Conservation (phyloP, 2,113 vertebrate species). For the Prochilodus magdalenae region DNA sequence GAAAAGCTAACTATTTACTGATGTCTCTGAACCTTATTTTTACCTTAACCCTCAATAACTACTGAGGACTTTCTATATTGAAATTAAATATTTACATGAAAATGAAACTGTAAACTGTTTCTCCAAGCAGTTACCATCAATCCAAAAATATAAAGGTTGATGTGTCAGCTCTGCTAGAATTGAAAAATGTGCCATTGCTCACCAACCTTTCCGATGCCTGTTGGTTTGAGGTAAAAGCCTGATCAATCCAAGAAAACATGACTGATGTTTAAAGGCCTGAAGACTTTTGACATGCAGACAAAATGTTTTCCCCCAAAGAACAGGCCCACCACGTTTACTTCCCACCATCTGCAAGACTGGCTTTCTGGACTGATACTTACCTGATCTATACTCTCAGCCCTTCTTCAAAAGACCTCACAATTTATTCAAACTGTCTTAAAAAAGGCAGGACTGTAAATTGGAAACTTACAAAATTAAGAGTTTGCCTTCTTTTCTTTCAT, state of each 20-base stretch:
- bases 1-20: conserved; percentile 17
- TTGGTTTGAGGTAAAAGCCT: conserved; percentile 88
- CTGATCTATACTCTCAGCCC: conserved; percentile 65
- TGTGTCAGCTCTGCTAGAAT: conserved; percentile 72
- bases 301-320: background rate
- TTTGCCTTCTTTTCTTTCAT: conserved; percentile 14
- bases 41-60: background rate
- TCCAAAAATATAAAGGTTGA: conserved; percentile 87
- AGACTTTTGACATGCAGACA: conserved; percentile 73
- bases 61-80: background rate
- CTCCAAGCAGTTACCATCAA: conserved; percentile 85
- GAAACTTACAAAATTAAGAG: conserved; percentile 4
- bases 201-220: conserved; percentile 87
- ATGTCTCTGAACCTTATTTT: background rate
- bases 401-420: conserved; percentile 51
- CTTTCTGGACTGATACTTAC: conserved; percentile 71
- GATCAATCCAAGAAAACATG: conserved; percentile 79
- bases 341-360: conserved; percentile 59
- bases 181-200: conserved; percentile 74
- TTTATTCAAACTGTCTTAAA: conserved; percentile 44
- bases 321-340: conserved; percentile 55
- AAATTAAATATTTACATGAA: background rate
- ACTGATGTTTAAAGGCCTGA: conserved; percentile 71
- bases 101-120: conserved; percentile 52
- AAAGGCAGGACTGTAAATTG: background rate